Evolutionary conservation across 2,113 vertebrate genomes (phyloP), one percentile per base, ranked within the genome.

Genomic region (Regulus satrapa): DNA sequence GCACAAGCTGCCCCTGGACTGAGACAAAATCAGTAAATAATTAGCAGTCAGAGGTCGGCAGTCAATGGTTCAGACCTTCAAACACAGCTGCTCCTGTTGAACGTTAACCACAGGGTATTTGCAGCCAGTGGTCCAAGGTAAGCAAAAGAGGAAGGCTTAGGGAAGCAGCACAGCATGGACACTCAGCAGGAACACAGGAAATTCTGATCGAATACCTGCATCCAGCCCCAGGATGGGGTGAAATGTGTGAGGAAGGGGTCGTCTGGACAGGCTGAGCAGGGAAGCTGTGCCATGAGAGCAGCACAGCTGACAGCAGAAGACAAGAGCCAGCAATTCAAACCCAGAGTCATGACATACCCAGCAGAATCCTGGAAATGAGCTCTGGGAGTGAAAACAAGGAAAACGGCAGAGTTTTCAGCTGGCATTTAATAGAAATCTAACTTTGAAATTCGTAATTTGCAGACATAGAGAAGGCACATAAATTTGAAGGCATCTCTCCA

Each of bases 401-500:
- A 25, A 66, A 66, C 24, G 4, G 17, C 72, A 73, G 36, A 32
- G 10, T 51, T 73, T 77, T 77, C 55, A 92, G 55, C 43, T 71
- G 19, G n/a, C 9, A 3, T 97, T 96, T 96, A 96, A 84, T 72
- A 90, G 9, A 23, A 91, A 85, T 59, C 56, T 89, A 36, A 21
- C 20, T 86, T 63, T 61, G 38, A 64, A 76, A 85, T 67, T 41
- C 24, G 1, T 54, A 55, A 71, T 69, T 79, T 69, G 46, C 34
- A 88, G 75, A 76, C 2, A 5, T 1, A 59, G n/a, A 82, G 46
- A 95, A 96, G 88, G 89, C 94, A 93, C 67, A 2, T 40, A 25
- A 26, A 83, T 59, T 23, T 68, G 36, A 89, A 88, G 71, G 28
- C 23, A 71, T 16, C 2, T 76, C 55, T 92, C 51, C 12, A 58